Base-by-base conservation (phyloP, 2,888 invertebrate genomes). In the Caenorhabditis plicata region DNA sequence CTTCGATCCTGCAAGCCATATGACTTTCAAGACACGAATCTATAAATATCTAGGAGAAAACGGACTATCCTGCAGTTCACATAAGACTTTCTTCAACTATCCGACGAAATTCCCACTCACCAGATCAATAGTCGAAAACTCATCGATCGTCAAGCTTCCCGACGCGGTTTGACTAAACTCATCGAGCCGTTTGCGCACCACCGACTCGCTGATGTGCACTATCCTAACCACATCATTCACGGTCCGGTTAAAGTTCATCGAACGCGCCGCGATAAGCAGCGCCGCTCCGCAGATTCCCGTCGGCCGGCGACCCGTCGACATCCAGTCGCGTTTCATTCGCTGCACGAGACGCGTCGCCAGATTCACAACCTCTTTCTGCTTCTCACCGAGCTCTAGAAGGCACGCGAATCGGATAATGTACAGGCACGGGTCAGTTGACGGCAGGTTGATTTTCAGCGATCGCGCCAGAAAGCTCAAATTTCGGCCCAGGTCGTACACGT, bases 201-300 rank as follows among this genome's bases (percentile, higher is more conserved):
- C 81, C 3, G 68, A 55, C 48, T 78, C 76, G 62, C 73, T 74
- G 42, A 81, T 77, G 41, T 80, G 75, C 22, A 80, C 80, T 11
- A 80, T 72, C 25, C 74, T 51, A 7, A 80, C 78, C 13, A 80
- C 64, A 52, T 80, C 80, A 13, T 46, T 40, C 22, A 80, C 68
- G 7, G 67, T 58, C 42, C 78, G 63, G 57, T 73, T 83, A 81
- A 75, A 54, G 61, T 74, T 70, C 39, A 64, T 44, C 0, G 72
- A 64, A 41, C 71, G 87, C 0, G 92, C 90, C 3, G 96, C 92
- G 81, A 98, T 92, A 17, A 98, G 85, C 2, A 98, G 85, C 0
- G 96, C 96, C 81, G 98, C 96, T 22, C 98, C 98, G 83, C 96
- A 98, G 19, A 98, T 87, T 11, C 96, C 98, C 0, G 95, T 93